Base-by-base conservation (phyloP, 2,113 vertebrate species). In the Mirza zaza region DNA sequence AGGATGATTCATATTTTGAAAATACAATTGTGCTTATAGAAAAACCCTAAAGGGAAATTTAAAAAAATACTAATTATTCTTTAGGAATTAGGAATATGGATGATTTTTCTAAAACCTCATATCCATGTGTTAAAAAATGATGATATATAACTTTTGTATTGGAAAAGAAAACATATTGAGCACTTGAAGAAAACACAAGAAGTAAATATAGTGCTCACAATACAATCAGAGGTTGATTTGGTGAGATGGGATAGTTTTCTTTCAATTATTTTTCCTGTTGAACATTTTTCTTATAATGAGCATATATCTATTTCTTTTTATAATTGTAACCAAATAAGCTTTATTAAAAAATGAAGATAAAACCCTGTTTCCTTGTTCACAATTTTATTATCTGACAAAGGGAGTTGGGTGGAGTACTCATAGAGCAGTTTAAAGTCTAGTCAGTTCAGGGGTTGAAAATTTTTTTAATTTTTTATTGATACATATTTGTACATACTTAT, bases 261-360 rank as follows among this genome's bases (percentile, higher is more conserved):
- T 77, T 68, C 52, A 76, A 32, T 63, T 52, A 61, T 36, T 87
- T 55, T 67, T 67, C 81, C 48, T 59, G 14, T 68, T 18, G 39
- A 76, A 55, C 5, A 55, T 83, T 94, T 94, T 93, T 59, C 11
- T 23, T 75, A 45, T 45, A 92, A 71, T 57, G 3, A 80, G 39
- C 6, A 80, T 42, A 32, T 75, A 45, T 45, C 10, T 77, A 20
- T 80, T 52, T 82, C 21, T 84, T 80, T 71, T 79, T 59, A 61
- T 68, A 81, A 80, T 29, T 73, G n/a, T 13, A 52, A 55, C 52
- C 29, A 73, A 63, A 93, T n/a, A 68, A 89, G 65, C 9, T 68
- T 10, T 92, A 63, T 71, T 75, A 75, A 93, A 75, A 97, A 93
- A 48, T 61, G 42, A 92, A 65, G 36, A 81, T 82, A 17, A 42